Conservation (phyloP, 2,797 vertebrate genomes). For the Cetoscarus ocellatus region DNA sequence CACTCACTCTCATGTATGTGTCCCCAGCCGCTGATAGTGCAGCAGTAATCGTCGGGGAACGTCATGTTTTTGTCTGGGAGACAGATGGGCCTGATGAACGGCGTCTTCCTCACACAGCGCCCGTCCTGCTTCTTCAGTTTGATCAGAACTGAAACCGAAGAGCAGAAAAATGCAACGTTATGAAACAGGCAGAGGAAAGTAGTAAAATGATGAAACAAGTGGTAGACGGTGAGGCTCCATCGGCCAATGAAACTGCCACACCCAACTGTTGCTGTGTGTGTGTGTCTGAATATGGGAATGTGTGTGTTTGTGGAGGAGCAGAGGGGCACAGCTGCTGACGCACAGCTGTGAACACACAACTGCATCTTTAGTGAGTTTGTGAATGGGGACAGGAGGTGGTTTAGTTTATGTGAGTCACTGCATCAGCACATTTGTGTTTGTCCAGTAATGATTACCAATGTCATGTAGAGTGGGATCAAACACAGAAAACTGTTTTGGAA, state of each 20-base stretch:
- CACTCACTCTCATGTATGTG: constrained; percentile 90
- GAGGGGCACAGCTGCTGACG: constrained; percentile 70
- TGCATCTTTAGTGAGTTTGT: constrained; percentile 38
- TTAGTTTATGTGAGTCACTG: constrained; percentile 58
- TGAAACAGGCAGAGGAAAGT: not conserved
- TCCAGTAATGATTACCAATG: constrained; percentile 85
- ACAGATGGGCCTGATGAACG: constrained; percentile 93
- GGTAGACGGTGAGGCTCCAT: constrained; percentile 42
- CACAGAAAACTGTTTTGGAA: constrained; percentile 87
- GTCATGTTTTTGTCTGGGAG: constrained; percentile 84
- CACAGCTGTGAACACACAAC: constrained; percentile 72
- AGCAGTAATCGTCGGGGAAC: constrained; percentile 87
- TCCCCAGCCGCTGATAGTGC: constrained; percentile 95
- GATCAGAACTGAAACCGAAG: constrained; percentile 86
- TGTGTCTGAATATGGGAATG: constrained; percentile 19
- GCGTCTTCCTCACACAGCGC: constrained; percentile 87
- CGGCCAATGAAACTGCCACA: constrained; percentile 23
- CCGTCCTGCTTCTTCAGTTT: constrained; percentile 91
- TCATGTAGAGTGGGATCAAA: constrained; percentile 92
- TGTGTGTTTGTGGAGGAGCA: constrained; percentile 34
- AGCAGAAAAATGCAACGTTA: constrained; percentile 10
- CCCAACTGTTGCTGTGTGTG: constrained; percentile 19
- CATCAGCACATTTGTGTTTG: constrained; percentile 6
- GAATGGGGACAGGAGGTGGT: constrained; percentile 37
- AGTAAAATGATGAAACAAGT: constrained; percentile 11